Evolutionary conservation across 1,140 invertebrate genomes (phyloP).

Genomic region (Drosophila santomea): DNA sequence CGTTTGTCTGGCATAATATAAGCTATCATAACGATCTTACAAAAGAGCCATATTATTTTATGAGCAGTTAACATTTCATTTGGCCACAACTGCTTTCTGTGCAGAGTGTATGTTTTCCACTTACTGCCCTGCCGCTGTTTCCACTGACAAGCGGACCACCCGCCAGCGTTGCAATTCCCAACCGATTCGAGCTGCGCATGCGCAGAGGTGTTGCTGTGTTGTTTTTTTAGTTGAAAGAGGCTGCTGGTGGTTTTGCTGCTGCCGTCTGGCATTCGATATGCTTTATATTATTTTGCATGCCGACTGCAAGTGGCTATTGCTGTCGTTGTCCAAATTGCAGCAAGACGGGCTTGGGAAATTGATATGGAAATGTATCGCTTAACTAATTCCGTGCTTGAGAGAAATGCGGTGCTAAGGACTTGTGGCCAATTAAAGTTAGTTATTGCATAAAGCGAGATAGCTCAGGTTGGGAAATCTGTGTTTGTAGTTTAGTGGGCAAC

Average conservation of each 20-base stretch:
- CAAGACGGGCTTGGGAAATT: slow-evolving; percentile 45
- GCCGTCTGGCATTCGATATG: slow-evolving; percentile 64
- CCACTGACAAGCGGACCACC: slow-evolving; percentile 26
- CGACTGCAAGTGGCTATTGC: slow-evolving; percentile 41
- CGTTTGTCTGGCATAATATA: too few relatives aligned
- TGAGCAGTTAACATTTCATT: background rate
- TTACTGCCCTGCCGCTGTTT: slow-evolving; percentile 11
- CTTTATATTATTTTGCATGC: slow-evolving; percentile 59
- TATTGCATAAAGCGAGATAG: slow-evolving; percentile 21
- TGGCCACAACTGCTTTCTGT: slow-evolving; percentile 1
- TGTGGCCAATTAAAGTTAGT: slow-evolving; percentile 42
- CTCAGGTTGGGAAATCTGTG: slow-evolving; percentile 18
- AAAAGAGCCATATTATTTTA: background rate
- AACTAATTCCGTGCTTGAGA: slow-evolving; percentile 47
- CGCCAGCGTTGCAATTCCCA: slow-evolving; percentile 26
- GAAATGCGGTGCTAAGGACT: slow-evolving; percentile 43
- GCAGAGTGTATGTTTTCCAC: slow-evolving; percentile 2
- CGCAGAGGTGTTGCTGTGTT: slow-evolving; percentile 58
- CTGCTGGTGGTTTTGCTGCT: slow-evolving; percentile 2
- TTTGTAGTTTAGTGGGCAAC: background rate
- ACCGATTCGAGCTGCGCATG: slow-evolving; percentile 54
- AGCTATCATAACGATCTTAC: background rate
- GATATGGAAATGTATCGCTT: slow-evolving; percentile 52
- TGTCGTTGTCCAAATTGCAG: slow-evolving; percentile 49
- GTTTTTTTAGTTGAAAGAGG: background rate